Evolutionary conservation across 1,140 invertebrate genomes (phyloP), one percentile per base, ranked within the genome.

Genomic region (Eriocheir sinensis): DNA sequence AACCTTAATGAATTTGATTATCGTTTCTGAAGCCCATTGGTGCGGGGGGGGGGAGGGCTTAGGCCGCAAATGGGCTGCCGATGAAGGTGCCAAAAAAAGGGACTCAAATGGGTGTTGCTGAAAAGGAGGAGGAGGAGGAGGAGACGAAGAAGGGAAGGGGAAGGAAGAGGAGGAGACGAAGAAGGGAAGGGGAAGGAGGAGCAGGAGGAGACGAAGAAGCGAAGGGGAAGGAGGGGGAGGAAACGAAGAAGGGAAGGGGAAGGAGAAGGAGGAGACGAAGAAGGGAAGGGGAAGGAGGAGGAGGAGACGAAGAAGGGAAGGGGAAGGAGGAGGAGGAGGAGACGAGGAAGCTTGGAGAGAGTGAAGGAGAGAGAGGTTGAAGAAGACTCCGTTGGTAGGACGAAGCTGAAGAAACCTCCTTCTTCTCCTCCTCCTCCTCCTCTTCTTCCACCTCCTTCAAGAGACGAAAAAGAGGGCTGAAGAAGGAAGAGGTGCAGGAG

Each of bases 1-100:
- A 81, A 88, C 93, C 93, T 94, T 94, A 94, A 94, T 94, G 93
- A 94, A 94, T 94, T 94, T 94, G 89, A 94, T 94, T 94, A 94
- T 86, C 80, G 44, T 60, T 40, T 85, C 93, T 94, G 88, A 90
- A 91, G 93, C 72, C 88, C 88, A 94, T 93, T 93, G 93, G 93
- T 21, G 88, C 38, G 12, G 91, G 40, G 60, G 88, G 86, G 83
- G 72, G 36, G 48, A 93, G 53, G 92, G 48, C 93, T 89, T 93
- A 85, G 38, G 91, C 91, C 91, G 34, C 91, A 80, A 92, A 92
- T n/a, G 72, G 79, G 72, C 60, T 79, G 72, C 15, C 60, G 72
- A 44, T 32, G 72, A 80, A 81, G 91, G 32, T n/a, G 60, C 21
- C 60, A 80, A 27, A 36, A 34, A 30, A 79, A 79, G 0, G 34